Conservation (phyloP, 2,888 invertebrate genomes). For the Ceriagrion tenellum region DNA sequence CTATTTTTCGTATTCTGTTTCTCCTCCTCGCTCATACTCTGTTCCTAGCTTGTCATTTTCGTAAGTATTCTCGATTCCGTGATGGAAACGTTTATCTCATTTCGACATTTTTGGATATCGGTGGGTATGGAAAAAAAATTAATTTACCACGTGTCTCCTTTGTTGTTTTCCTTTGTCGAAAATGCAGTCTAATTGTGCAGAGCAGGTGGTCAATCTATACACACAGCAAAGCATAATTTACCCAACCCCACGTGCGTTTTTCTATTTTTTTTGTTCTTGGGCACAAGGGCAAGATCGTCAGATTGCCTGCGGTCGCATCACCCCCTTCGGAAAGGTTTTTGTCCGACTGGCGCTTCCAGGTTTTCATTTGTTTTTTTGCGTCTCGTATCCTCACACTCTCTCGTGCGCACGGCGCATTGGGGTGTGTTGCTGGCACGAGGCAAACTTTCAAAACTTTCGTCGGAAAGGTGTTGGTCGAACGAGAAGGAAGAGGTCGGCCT, state of each 20-base stretch:
- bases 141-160: slow-evolving; percentile 5
- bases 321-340: neutral
- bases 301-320: slow-evolving; percentile 26
- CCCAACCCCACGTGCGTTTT: neutral
- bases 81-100: slow-evolving; percentile 40
- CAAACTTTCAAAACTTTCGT: slow-evolving; percentile 3
- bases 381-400: neutral
- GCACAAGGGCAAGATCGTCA: slow-evolving; percentile 25
- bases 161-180: neutral
- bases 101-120: neutral
- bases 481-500: neutral
- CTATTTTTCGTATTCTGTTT: neutral
- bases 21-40: neutral
- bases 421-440: slow-evolving; percentile 40
- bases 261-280: neutral
- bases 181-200: slow-evolving; percentile 4
- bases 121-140: slow-evolving; percentile 11
- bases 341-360: slow-evolving; percentile 23
- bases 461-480: neutral
- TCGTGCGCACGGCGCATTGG: neutral
- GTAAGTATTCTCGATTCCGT: neutral
- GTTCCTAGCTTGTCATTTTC: slow-evolving; percentile 12
- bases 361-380: slow-evolving; percentile 32
- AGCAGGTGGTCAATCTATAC: neutral
- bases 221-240: neutral